These are phyloP conservation scores for Chelonoidis abingdonii DNA, from an alignment of 2,113 vertebrate genomes.

Conservation along the genomic window DNA sequence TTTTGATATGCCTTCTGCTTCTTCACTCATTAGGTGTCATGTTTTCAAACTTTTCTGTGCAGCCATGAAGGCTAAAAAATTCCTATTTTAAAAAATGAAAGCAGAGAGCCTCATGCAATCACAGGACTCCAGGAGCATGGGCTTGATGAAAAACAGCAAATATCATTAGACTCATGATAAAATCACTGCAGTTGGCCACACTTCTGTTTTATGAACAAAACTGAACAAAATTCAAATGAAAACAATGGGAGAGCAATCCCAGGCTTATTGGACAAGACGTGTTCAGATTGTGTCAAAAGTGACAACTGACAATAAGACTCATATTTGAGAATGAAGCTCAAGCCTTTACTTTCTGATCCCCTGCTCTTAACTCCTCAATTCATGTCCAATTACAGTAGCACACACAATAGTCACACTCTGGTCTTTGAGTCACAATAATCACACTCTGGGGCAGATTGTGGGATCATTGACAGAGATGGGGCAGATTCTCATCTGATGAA, in stretches of 20 bases:
- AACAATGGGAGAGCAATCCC: not conserved
- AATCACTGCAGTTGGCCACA: not conserved
- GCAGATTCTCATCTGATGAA: not conserved
- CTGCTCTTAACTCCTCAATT: not conserved
- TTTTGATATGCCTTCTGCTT: not conserved
- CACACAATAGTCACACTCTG: not conserved
- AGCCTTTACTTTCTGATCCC: not conserved
- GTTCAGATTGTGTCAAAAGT: not conserved
- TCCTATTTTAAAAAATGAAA: conserved; percentile 43
- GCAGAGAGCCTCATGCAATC: conserved; percentile 32
- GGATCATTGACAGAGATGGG: rapidly evolving
- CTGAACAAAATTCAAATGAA: not conserved
- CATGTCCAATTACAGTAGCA: not conserved
- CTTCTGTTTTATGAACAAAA: not conserved
- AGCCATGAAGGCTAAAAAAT: conserved; percentile 28
- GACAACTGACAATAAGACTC: not conserved
- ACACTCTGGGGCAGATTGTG: not conserved
- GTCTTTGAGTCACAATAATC: not conserved
- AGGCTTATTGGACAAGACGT: not conserved
- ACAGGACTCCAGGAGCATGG: conserved; percentile 11
- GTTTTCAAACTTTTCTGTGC: conserved; percentile 39
- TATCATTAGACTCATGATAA: conserved; percentile 8
- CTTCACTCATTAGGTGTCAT: conserved; percentile 50
- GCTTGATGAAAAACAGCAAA: not conserved
- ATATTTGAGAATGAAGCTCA: rapidly evolving